Conservation (phyloP, 2,797 vertebrate genomes). For the Microcaecilia unicolor region DNA sequence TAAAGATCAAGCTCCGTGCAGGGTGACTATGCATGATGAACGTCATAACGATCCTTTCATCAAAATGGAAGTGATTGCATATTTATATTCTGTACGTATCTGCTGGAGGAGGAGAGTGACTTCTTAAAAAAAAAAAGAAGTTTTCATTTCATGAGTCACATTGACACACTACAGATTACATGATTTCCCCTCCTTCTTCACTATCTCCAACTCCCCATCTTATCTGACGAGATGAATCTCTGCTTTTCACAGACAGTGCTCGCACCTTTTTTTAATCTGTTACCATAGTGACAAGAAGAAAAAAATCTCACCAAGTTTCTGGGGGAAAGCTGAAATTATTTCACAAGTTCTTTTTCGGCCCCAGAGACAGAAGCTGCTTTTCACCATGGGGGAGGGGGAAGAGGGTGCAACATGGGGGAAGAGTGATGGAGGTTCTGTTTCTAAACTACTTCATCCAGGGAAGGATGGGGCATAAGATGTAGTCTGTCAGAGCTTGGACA, state of each 20-base stretch:
- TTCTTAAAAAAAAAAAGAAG: no score
- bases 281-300: constrained; percentile 93
- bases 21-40: no score
- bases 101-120: no score
- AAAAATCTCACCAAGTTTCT: constrained; percentile 94
- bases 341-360: constrained; percentile 65
- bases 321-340: constrained; percentile 72
- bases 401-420: not conserved
- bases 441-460: no score
- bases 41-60: no score
- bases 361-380: constrained; percentile 36
- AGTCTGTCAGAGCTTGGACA: no score
- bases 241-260: constrained; percentile 68
- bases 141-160: no score
- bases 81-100: no score
- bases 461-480: no score
- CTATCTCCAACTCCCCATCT: constrained; percentile 64
- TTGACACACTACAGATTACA: no score
- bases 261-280: constrained; percentile 74
- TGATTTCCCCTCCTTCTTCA: constrained; percentile 57
- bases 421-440: not conserved
- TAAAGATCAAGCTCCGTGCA: no score
- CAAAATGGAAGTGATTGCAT: no score
- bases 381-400: not conserved
- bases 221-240: constrained; percentile 76